These are phyloP conservation scores for Danio choprae DNA, from an alignment of 2,797 vertebrate genomes.

Conservation along the genomic window DNA sequence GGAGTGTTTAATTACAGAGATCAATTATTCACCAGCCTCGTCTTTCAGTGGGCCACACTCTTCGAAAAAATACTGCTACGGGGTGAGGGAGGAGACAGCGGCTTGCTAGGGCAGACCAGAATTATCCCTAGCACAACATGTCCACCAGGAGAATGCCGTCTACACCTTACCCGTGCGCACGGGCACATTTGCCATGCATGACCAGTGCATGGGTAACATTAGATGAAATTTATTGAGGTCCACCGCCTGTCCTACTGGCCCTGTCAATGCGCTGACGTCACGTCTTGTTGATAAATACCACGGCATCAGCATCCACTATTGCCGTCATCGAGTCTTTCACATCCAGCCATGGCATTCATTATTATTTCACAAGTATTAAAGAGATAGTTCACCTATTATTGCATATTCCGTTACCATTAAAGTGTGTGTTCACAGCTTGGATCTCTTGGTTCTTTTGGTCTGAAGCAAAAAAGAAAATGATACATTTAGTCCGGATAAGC, in stretches of 20 bases:
- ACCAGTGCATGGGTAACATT: constrained; percentile 33
- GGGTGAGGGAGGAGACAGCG: constrained; percentile 67
- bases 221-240: constrained; percentile 40
- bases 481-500: too few species aligned
- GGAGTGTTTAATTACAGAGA: constrained; percentile 86
- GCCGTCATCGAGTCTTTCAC: constrained; percentile 41
- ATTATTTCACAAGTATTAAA: constrained; percentile 57
- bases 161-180: not conserved
- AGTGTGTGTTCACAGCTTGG: too few species aligned
- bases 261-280: constrained; percentile 46
- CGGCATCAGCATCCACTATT: not conserved
- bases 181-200: constrained; percentile 40
- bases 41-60: constrained; percentile 79
- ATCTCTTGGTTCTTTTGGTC: too few species aligned
- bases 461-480: too few species aligned
- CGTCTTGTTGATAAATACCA: constrained; percentile 54
- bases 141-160: constrained; percentile 44
- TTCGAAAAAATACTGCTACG: constrained; percentile 69
- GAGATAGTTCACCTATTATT: constrained; percentile 32
- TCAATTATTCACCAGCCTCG: constrained; percentile 86
- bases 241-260: constrained; percentile 6
- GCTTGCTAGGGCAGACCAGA: constrained; percentile 57
- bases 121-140: constrained; percentile 43
- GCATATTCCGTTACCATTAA: not conserved
- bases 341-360: constrained; percentile 31